Evolutionary conservation across 2,113 vertebrate genomes (phyloP).

Genomic region (Neomonachus schauinslandi): DNA sequence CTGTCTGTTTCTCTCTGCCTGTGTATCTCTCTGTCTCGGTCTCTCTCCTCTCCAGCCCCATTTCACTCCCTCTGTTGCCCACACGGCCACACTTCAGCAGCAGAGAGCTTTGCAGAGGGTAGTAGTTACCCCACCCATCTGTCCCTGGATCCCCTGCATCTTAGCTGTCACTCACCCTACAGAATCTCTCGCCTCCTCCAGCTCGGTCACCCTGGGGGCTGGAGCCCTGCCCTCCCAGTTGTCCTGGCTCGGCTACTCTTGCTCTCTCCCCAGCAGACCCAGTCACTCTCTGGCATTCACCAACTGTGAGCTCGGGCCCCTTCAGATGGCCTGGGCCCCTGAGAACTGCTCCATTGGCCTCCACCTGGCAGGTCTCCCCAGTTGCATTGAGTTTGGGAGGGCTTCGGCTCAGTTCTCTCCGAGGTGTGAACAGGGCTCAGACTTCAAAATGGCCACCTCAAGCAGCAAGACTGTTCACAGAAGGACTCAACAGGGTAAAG

Average conservation of each 20-base stretch:
- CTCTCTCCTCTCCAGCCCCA: too few relatives aligned
- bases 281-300: not conserved
- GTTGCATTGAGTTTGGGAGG: constrained; percentile 51
- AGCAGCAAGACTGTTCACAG: not conserved
- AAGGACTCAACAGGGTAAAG: not conserved
- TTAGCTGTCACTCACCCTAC: not conserved
- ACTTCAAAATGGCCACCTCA: not conserved
- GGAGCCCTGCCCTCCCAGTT: not conserved
- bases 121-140: accelerated
- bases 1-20: not conserved
- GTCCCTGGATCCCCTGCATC: not conserved
- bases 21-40: not conserved
- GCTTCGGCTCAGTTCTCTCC: not conserved
- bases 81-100: not conserved
- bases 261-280: not conserved
- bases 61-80: not conserved
- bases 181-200: not conserved
- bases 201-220: not conserved
- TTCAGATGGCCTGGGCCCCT: not conserved
- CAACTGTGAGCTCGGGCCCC: not conserved
- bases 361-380: not conserved
- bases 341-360: constrained; percentile 1
- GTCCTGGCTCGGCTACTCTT: not conserved
- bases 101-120: not conserved
- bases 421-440: not conserved